Evolutionary conservation across 1,140 invertebrate genomes (phyloP).

Genomic region (Leptinotarsa defecta): DNA sequence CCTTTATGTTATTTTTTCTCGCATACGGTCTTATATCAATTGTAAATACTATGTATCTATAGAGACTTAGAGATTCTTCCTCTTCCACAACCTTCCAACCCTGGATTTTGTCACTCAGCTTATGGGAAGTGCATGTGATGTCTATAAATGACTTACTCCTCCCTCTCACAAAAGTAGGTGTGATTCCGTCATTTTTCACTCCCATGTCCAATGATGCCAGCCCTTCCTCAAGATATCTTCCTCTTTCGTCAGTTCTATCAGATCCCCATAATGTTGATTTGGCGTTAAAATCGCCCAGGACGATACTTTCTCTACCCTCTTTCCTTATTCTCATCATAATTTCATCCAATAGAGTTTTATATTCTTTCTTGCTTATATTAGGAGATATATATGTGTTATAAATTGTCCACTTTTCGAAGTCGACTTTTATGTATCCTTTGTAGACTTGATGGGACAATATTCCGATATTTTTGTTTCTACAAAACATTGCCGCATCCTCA

Average conservation of each 20-base stretch:
- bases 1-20: not conserved
- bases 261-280: slow-evolving; percentile 28
- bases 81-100: slow-evolving; percentile 16
- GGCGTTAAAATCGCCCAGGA: slow-evolving; percentile 26
- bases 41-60: no score
- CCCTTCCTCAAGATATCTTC: slow-evolving; percentile 22
- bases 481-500: no score
- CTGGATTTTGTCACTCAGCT: not conserved
- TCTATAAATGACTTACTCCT: not conserved
- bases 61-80: not conserved
- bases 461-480: no score
- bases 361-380: no score
- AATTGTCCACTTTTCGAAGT: no score
- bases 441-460: no score
- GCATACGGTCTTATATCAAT: no score
- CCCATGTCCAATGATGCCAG: not conserved
- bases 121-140: not conserved
- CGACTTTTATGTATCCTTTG: no score
- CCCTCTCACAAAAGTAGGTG: slow-evolving; percentile 15
- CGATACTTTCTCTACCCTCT: no score
- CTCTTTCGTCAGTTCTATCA: slow-evolving; percentile 18
- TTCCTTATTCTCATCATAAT: no score
- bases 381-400: no score
- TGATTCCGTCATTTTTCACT: slow-evolving; percentile 3
- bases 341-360: no score